phyloP scores from a whole-genome alignment of 2,888 invertebrate species.

The Fragum sueziense region DNA sequence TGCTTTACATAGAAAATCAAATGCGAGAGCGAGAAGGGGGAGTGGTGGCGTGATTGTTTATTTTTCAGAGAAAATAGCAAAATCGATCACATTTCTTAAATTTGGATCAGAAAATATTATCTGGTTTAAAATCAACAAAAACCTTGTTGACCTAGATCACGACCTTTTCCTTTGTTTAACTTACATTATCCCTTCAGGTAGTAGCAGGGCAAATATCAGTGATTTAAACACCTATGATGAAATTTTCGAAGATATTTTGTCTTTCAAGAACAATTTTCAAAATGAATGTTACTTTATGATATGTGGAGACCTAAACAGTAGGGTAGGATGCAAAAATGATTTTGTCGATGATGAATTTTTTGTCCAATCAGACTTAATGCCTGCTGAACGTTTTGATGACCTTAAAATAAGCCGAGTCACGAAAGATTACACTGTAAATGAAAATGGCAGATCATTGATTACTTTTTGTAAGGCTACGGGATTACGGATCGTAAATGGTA shows the following conservation, averaged over 20 bases:
- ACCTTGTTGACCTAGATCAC: background rate
- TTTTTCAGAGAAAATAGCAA: slow-evolving; percentile 4
- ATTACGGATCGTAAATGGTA: slow-evolving; percentile 33
- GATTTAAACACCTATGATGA: slow-evolving; percentile 16
- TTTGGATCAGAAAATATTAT: background rate
- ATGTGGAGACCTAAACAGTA: slow-evolving; percentile 8
- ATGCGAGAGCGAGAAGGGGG: background rate
- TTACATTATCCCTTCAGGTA: slow-evolving; percentile 22
- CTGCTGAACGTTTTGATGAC: background rate
- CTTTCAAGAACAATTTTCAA: slow-evolving; percentile 5
- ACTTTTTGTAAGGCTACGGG: slow-evolving; percentile 26
- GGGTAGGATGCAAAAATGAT: slow-evolving; percentile 2
- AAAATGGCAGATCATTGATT: slow-evolving; percentile 11
- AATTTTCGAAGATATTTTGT: slow-evolving; percentile 17
- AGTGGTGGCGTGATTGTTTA: slow-evolving; percentile 22
- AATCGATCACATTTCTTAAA: slow-evolving; percentile 1
- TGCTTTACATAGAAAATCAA: slow-evolving; percentile 20
- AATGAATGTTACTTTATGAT: slow-evolving; percentile 5
- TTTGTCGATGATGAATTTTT: slow-evolving; percentile 18
- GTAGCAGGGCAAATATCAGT: slow-evolving; percentile 15
- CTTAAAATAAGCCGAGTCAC: background rate
- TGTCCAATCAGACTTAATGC: slow-evolving; percentile 6
- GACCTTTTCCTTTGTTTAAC: slow-evolving; percentile 28
- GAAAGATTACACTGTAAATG: slow-evolving; percentile 21
- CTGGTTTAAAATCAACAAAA: slow-evolving; percentile 22